These are phyloP conservation scores for Musca domestica DNA, from an alignment of 1,140 invertebrate genomes.

Conservation along the genomic window DNA sequence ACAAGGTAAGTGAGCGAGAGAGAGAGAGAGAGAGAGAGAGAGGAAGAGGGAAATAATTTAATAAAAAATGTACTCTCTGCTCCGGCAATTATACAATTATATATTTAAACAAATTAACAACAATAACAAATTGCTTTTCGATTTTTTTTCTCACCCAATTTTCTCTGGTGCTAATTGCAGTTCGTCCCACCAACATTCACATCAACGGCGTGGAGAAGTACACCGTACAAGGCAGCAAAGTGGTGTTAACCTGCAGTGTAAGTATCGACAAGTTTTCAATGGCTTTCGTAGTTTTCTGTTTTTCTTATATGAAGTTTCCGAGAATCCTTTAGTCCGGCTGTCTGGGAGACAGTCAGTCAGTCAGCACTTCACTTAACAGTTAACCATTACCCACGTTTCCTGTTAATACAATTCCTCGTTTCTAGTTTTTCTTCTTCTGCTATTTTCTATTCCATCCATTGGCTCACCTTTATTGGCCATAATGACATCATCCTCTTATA, in stretches of 20 bases:
- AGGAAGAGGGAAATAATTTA: too few species aligned
- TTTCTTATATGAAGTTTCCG: neutral
- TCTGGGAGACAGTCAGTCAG: too few species aligned
- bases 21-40: too few species aligned
- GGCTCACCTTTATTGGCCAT: too few species aligned
- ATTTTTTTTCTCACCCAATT: constrained; percentile 6
- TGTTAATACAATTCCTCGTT: too few species aligned
- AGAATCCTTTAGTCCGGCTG: too few species aligned
- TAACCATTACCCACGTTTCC: too few species aligned
- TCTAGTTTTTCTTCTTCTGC: too few species aligned
- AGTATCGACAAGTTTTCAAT: constrained; percentile 29
- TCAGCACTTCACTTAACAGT: too few species aligned
- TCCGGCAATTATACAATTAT: neutral
- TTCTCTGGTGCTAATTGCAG: constrained; percentile 53
- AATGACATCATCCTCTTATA: constrained; percentile 1
- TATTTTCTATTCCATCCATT: too few species aligned
- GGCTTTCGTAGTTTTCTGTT: neutral
- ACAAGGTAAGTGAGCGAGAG: constrained; percentile 81
- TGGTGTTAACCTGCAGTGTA: constrained; percentile 71
- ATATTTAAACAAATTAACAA: neutral
- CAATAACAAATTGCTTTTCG: neutral
- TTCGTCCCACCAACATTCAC: constrained; percentile 72
- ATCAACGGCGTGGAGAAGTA: constrained; percentile 71
- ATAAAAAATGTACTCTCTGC: neutral
- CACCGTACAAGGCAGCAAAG: constrained; percentile 73